Evolutionary conservation across 2,888 invertebrate species (phyloP).

Genomic region (Ophion costatus): DNA sequence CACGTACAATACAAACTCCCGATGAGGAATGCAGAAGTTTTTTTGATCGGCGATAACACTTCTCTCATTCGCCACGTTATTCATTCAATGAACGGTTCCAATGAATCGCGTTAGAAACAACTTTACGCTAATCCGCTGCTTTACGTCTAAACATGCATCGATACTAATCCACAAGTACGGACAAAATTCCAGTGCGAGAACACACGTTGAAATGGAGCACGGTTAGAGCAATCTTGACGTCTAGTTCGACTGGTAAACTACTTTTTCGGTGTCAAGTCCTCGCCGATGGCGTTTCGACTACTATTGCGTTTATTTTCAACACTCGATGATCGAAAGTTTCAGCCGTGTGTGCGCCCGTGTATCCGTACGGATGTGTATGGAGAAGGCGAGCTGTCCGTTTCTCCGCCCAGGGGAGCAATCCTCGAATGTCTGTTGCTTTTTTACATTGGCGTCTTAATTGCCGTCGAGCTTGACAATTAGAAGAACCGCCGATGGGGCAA

Average conservation of each 20-base stretch:
- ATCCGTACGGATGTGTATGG: not conserved
- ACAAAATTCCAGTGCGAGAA: not conserved
- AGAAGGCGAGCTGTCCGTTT: not conserved
- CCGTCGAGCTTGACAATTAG: constrained; percentile 54
- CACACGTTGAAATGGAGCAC: not conserved
- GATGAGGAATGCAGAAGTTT: constrained; percentile 12
- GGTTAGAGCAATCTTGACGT: constrained; percentile 22
- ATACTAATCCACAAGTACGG: not conserved
- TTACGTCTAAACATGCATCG: not conserved
- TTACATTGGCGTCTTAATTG: constrained; percentile 55
- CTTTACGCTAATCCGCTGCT: not conserved
- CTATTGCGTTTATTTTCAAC: constrained; percentile 24
- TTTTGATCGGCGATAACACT: constrained; percentile 26
- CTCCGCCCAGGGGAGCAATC: constrained; percentile 49
- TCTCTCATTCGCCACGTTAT: constrained; percentile 20
- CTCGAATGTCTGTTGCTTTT: constrained; percentile 23
- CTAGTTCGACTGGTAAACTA: not conserved
- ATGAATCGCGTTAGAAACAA: constrained; percentile 32
- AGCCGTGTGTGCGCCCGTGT: not conserved
- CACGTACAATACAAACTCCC: constrained; percentile 11
- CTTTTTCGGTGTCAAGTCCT: not conserved
- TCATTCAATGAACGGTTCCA: constrained; percentile 28
- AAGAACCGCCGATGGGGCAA: constrained; percentile 25
- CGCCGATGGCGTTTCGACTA: constrained; percentile 6
- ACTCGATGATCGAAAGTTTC: constrained; percentile 11